Evolutionary conservation across 2,888 invertebrate species (phyloP), one percentile per base, ranked within the genome.

Genomic region (Oxystoma pomonae): DNA sequence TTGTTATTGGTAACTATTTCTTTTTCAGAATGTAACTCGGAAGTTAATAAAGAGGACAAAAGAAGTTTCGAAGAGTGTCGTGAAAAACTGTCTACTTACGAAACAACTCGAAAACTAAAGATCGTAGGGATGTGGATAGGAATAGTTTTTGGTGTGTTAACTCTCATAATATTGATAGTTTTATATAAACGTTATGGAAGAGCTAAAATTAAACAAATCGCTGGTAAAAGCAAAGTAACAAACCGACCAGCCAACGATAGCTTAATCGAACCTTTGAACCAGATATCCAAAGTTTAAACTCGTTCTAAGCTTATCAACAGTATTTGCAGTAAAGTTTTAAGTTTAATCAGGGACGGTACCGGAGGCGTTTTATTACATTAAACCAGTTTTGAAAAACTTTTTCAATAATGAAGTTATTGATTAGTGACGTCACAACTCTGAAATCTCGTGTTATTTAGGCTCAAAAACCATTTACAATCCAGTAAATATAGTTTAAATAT

Each of bases 11-110:
- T n/a, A n/a, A 35, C 35, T 7, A 7, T 16, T 7, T 17, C 9
- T 17, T 20, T 63, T 63, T 57, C 18, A 67, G 67, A 67, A n/a
- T 67, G 67, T 20, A 49, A 63, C 51, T 20, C 59, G 18, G 53
- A 55, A 35, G 57, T 65, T 18, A 22, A 56, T 19, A 21, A 53
- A 18, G 63, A 65, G 1, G 65, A 67, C 49, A 51, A 60, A 12
- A 12, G 59, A 16, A 21, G 58, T 1, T 65, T 58, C 53, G 9
- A 61, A 20, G 58, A 22, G 12, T 67, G 67, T 21, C 59, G 20
- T 16, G 57, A 61, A 19, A 59, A 65, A 55, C 50, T 63, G 9
- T 17, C 52, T 16, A 22, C 58, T 20, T 20, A 58, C n/a, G 20
- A 62, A 49, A 61, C 20, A 16, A 55, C 56, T n/a, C 50, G 21